Evolutionary conservation across 2,113 vertebrate species (phyloP).

Genomic region (Cephalopholis sonnerati): DNA sequence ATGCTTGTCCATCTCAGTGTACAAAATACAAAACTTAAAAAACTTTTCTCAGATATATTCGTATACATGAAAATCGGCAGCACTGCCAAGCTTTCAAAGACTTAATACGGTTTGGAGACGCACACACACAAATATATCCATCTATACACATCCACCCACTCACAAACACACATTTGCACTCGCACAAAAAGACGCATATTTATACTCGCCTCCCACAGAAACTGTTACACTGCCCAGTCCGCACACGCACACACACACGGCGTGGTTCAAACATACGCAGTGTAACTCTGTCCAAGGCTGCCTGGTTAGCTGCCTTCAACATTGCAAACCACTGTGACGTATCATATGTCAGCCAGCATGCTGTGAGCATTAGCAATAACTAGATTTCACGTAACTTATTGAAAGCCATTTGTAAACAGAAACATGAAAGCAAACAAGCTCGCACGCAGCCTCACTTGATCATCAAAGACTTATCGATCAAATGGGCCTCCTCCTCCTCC

Average conservation of each 20-base stretch:
- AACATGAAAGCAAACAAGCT: slow-evolving; percentile 82
- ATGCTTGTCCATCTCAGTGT: neutral
- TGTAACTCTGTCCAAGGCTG: slow-evolving; percentile 45
- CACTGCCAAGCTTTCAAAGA: slow-evolving; percentile 32
- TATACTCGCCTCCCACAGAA: slow-evolving; percentile 6
- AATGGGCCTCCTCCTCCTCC: slow-evolving; percentile 60
- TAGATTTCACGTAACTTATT: slow-evolving; percentile 76
- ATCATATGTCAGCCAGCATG: slow-evolving; percentile 73
- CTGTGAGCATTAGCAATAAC: slow-evolving; percentile 76
- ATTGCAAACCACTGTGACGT: slow-evolving; percentile 56
- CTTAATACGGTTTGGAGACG: neutral
- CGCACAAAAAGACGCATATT: slow-evolving; percentile 25
- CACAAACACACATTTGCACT: neutral
- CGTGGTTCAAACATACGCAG: slow-evolving; percentile 36
- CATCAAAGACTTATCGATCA: slow-evolving; percentile 84
- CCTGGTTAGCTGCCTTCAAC: slow-evolving; percentile 54
- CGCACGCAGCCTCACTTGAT: slow-evolving; percentile 76
- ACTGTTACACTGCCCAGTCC: slow-evolving; percentile 24
- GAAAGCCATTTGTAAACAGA: slow-evolving; percentile 84
- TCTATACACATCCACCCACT: neutral
- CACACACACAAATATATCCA: neutral
- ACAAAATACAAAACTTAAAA: slow-evolving; percentile 33
- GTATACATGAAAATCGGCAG: slow-evolving; percentile 26
- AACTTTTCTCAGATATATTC: slow-evolving; percentile 55
- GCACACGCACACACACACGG: slow-evolving; percentile 2